These are phyloP conservation scores for Ochotona curzoniae DNA, from an alignment of 2,113 vertebrate species.

Conservation along the genomic window DNA sequence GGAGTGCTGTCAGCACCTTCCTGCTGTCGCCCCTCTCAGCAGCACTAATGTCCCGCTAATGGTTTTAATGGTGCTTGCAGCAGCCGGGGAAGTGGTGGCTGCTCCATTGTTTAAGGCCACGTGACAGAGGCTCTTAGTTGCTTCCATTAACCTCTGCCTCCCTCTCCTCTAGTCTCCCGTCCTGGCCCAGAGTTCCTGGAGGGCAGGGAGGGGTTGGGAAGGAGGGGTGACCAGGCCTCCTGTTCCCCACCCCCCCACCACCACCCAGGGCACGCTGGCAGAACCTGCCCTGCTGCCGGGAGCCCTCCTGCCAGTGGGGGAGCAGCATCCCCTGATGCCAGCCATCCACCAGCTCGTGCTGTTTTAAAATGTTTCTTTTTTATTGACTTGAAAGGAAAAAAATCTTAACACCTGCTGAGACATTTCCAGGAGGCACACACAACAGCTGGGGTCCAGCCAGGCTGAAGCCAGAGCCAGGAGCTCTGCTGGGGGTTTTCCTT, in stretches of 20 bases:
- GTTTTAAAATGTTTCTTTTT: too few relatives aligned
- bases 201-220: background rate
- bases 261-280: background rate
- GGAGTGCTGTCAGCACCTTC: conserved; percentile 5
- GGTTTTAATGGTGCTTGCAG: conserved; percentile 61
- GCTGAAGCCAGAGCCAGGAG: too few relatives aligned
- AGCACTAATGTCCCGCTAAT: conserved; percentile 63
- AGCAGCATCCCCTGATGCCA: too few relatives aligned
- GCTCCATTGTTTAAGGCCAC: conserved; percentile 38
- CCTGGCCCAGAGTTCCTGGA: background rate
- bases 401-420: too few relatives aligned
- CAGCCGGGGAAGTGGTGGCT: background rate
- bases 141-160: conserved; percentile 68
- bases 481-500: too few relatives aligned
- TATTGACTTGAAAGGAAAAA: too few relatives aligned
- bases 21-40: background rate
- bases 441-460: too few relatives aligned
- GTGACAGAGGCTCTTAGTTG: background rate
- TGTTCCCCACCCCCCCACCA: background rate
- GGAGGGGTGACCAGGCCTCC: background rate
- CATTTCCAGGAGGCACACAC: too few relatives aligned
- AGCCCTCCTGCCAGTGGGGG: too few relatives aligned
- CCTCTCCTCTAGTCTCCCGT: background rate
- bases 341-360: too few relatives aligned
- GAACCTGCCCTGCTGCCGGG: background rate